Base-by-base conservation (phyloP, 1,140 invertebrate species). In the Pollicipes pollicipes region DNA sequence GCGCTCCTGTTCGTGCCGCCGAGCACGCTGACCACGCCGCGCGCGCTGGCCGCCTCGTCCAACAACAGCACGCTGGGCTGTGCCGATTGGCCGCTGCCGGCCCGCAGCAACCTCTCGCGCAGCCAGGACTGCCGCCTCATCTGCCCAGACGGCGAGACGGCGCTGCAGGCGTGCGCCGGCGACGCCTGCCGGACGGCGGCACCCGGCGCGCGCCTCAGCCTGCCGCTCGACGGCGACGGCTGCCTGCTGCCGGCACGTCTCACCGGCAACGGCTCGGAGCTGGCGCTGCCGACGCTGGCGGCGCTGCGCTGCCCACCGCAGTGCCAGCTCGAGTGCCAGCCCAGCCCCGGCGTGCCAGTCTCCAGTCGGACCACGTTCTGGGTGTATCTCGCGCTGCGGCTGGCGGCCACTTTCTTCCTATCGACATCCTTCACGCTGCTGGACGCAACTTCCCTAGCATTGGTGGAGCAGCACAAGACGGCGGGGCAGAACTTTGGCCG, bases 401-500 rank as follows among this genome's bases (percentile, higher is more conserved):
- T 90, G 73, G 78, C 89, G 72, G 89, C 86, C 1, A 88, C 85
- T 13, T 86, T 88, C 2, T 88, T 89, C 84, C 79, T 88, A 71
- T 86, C 72, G 3, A 73, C 71, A 0, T 10, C 70, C 16, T 87
- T 90, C 0, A 89, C 88, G 17, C 87, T 91, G 70, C 86, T 91
- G 83, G 89, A 92, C 79, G 89, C 90, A 0, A 90, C 90, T 68
- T 87, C 88, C 3, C 77, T 92, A 21, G 88, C 86, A 0, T 86
- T 91, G 84, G 88, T 90, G 73, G 87, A 89, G 77, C 86, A 88
- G 76, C 87, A 88, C 77, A 3, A 27, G 28, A 30, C 68, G 29
- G 24, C 31, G 16, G 28, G 45, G 4, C 66, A 66, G 29, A 66
- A 71, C 28, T 72, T 71, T 78, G 90, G 90, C 17, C 83, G 88